Evolutionary conservation across 2,113 vertebrate species (phyloP).

Genomic region (Ranitomeya variabilis): DNA sequence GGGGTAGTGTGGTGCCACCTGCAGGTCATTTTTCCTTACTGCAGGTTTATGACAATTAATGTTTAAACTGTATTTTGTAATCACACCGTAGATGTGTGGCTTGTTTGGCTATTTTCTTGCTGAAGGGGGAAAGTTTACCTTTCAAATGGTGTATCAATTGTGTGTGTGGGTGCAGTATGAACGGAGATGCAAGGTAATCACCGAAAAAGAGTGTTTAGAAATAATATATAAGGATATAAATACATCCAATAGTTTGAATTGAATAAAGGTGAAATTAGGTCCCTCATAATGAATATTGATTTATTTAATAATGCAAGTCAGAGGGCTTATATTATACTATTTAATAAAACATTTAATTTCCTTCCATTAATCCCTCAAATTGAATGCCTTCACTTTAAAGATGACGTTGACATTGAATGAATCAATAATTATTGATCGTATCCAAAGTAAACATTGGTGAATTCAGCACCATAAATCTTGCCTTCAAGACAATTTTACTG

Average conservation of each 20-base stretch:
- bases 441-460: constrained; percentile 24
- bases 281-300: constrained; percentile 34
- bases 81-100: no score
- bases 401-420: constrained; percentile 53
- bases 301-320: constrained; percentile 25
- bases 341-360: constrained; percentile 55
- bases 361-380: constrained; percentile 49
- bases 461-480: constrained; percentile 47
- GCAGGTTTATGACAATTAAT: no score
- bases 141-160: no score
- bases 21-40: no score
- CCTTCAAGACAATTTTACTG: constrained; percentile 26
- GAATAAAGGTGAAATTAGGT: constrained; percentile 17
- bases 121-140: no score
- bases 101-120: no score
- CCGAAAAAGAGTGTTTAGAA: neutral
- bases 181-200: no score
- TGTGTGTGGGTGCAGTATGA: no score
- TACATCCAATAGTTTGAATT: neutral
- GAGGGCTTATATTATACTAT: constrained; percentile 42
- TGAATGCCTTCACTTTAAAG: constrained; percentile 47
- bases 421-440: constrained; percentile 53
- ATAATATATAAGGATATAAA: neutral
- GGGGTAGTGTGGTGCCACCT: no score
- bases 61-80: no score